These are phyloP conservation scores for Carassius carassius DNA, from an alignment of 2,113 vertebrate genomes.

Conservation along the genomic window DNA sequence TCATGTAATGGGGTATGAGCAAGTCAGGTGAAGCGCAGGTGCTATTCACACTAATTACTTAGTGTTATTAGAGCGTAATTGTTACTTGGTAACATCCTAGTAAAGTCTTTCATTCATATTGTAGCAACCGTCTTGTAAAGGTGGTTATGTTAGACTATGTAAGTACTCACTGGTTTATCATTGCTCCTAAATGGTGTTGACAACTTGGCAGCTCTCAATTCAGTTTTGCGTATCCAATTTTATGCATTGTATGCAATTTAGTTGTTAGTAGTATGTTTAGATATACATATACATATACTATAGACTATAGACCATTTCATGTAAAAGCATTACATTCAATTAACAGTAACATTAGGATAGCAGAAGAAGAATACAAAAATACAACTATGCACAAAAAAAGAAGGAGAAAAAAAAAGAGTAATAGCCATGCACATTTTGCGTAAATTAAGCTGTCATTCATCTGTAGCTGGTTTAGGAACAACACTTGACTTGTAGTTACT, in stretches of 20 bases:
- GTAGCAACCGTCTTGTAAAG: neutral
- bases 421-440: neutral
- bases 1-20: neutral
- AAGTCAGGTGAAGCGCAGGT: slow-evolving; percentile 27
- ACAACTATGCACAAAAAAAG: too few relatives aligned
- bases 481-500: neutral
- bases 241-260: neutral
- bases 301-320: too few relatives aligned
- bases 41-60: slow-evolving; percentile 8
- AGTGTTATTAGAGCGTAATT: slow-evolving; percentile 18
- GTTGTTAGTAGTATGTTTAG: too few relatives aligned
- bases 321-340: too few relatives aligned
- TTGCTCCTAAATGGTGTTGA: neutral
- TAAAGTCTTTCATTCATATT: neutral
- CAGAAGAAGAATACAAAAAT: too few relatives aligned
- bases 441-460: neutral
- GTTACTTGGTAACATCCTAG: slow-evolving; percentile 23
- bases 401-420: neutral
- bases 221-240: neutral
- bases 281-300: too few relatives aligned
- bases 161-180: neutral
- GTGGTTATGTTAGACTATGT: neutral
- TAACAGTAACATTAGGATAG: too few relatives aligned
- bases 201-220: too few relatives aligned
- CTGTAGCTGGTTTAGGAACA: neutral